phyloP scores from a whole-genome alignment of 2,888 invertebrate genomes.

The Drosophila lacicola region DNA sequence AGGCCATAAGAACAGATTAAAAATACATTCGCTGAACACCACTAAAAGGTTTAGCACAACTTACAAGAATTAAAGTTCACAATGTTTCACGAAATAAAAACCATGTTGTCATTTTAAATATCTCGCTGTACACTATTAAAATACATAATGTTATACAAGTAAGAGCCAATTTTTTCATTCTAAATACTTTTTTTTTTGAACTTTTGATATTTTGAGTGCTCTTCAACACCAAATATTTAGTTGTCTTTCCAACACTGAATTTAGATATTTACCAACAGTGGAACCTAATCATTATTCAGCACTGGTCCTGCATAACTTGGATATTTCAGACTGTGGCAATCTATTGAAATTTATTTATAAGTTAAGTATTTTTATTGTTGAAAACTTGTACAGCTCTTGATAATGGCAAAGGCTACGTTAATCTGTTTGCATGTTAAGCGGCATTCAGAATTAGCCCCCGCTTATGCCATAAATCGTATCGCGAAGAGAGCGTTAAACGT shows the following conservation, averaged over 20 bases:
- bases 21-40: slow-evolving; percentile 9
- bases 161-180: no score
- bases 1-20: slow-evolving; percentile 2
- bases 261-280: no score
- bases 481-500: slow-evolving; percentile 45
- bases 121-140: no score
- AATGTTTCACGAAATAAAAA: neutral
- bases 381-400: slow-evolving; percentile 28
- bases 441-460: slow-evolving; percentile 65
- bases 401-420: slow-evolving; percentile 29
- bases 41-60: neutral
- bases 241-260: neutral
- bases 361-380: neutral
- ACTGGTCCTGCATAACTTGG: neutral
- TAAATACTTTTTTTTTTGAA: no score
- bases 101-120: no score
- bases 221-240: no score
- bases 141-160: no score
- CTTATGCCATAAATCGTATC: slow-evolving; percentile 65
- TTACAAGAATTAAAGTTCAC: neutral
- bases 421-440: slow-evolving; percentile 67
- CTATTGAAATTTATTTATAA: slow-evolving; percentile 5
- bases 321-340: neutral
- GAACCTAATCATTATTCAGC: no score
- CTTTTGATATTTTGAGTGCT: no score